These are phyloP conservation scores for Mesorhabditis spiculigera DNA, from an alignment of 2,888 invertebrate genomes.

Conservation along the genomic window DNA sequence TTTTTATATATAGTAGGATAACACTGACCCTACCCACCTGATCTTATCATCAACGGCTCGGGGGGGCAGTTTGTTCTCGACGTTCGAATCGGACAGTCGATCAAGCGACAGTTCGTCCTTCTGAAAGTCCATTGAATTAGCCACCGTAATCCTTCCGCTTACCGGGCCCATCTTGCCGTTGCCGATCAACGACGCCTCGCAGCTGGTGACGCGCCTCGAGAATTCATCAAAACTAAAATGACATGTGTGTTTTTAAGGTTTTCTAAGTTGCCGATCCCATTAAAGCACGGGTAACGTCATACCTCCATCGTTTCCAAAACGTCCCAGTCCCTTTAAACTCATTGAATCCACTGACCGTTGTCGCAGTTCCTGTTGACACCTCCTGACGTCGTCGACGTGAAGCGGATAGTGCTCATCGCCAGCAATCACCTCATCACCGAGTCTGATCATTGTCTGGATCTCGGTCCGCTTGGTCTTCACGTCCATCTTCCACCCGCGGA, in stretches of 20 bases:
- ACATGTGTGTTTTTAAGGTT: too few species aligned
- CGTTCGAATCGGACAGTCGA: constrained; percentile 43
- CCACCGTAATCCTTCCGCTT: too few species aligned
- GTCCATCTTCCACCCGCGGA: constrained; percentile 26
- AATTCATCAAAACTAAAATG: constrained; percentile 22
- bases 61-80: constrained; percentile 34
- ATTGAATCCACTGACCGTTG: not conserved
- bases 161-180: too few species aligned
- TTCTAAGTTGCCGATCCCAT: too few species aligned
- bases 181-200: constrained; percentile 30
- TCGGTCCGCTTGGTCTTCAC: constrained; percentile 12
- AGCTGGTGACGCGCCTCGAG: constrained; percentile 25
- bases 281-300: too few species aligned
- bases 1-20: too few species aligned
- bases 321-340: not conserved
- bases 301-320: too few species aligned
- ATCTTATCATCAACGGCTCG: constrained; percentile 11
- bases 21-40: constrained; percentile 20
- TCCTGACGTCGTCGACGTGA: not conserved
- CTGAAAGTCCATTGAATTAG: constrained; percentile 13
- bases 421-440: constrained; percentile 1
- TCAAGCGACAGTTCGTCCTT: constrained; percentile 43
- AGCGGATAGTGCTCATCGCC: constrained; percentile 10
- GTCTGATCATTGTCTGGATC: not conserved
- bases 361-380: not conserved